These are phyloP conservation scores for Mellilla xanthometata DNA, from an alignment of 2,888 invertebrate genomes.

Conservation along the genomic window DNA sequence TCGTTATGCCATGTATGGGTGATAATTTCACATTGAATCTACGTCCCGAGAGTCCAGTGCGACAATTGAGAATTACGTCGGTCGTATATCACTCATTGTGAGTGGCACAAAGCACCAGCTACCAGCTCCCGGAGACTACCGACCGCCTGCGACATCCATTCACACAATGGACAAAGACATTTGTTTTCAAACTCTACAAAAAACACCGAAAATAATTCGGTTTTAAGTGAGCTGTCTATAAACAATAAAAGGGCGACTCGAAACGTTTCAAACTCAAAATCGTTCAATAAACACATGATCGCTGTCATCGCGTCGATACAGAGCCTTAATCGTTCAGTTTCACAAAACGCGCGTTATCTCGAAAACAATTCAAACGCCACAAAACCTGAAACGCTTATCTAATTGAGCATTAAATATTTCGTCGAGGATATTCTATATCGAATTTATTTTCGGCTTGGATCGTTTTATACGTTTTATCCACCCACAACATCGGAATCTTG, in stretches of 20 bases:
- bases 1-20: slow-evolving; percentile 79
- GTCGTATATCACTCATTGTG: slow-evolving; percentile 82
- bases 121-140: slow-evolving; percentile 71
- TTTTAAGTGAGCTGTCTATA: slow-evolving; percentile 65
- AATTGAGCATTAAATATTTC: slow-evolving; percentile 82
- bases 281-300: slow-evolving; percentile 49
- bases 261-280: slow-evolving; percentile 35
- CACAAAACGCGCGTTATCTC: slow-evolving; percentile 65
- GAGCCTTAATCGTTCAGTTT: slow-evolving; percentile 56
- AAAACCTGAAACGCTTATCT: slow-evolving; percentile 80
- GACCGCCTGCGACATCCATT: slow-evolving; percentile 62
- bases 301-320: slow-evolving; percentile 33
- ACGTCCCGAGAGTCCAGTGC: slow-evolving; percentile 57
- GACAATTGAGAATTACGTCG: slow-evolving; percentile 77
- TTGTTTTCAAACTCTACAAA: slow-evolving; percentile 75
- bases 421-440: slow-evolving; percentile 78
- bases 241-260: slow-evolving; percentile 57
- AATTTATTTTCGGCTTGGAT: slow-evolving; percentile 73
- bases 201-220: slow-evolving; percentile 70
- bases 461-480: slow-evolving; percentile 78
- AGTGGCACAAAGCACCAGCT: slow-evolving; percentile 72
- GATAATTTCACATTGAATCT: slow-evolving; percentile 76
- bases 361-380: slow-evolving; percentile 76
- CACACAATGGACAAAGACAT: slow-evolving; percentile 72
- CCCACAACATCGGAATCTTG: slow-evolving; percentile 75